phyloP scores from a whole-genome alignment of 1,140 invertebrate species.

The Neotoxoptera formosana region DNA sequence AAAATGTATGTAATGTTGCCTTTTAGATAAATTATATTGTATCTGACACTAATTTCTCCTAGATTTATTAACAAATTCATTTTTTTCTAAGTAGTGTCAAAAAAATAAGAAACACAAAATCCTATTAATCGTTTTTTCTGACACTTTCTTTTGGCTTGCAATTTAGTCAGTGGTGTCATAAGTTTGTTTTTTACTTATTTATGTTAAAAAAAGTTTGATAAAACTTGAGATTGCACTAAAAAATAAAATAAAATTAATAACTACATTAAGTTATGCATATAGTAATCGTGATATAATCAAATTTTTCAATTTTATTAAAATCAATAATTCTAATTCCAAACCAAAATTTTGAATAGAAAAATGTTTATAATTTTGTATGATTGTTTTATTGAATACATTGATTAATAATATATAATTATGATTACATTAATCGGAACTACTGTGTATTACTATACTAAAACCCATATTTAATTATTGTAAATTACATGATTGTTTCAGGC shows the following conservation, averaged over 20 bases:
- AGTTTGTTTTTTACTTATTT: neutral
- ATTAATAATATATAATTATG: neutral
- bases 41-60: too few species aligned
- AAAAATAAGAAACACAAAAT: too few species aligned
- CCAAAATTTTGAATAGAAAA: neutral
- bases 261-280: neutral
- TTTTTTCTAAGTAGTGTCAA: too few species aligned
- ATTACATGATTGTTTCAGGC: conserved; percentile 67
- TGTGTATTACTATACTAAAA: neutral
- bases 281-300: neutral
- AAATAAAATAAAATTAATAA: neutral
- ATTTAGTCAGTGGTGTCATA: neutral
- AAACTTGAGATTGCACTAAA: neutral
- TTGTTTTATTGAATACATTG: neutral
- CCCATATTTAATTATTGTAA: neutral
- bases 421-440: neutral
- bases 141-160: too few species aligned
- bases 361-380: neutral
- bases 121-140: too few species aligned
- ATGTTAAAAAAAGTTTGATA: neutral
- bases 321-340: neutral
- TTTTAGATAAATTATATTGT: too few species aligned
- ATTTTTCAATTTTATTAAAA: neutral
- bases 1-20: too few species aligned
- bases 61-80: too few species aligned